These are phyloP conservation scores for Pecten maximus DNA, from an alignment of 2,888 invertebrate genomes.

Conservation along the genomic window DNA sequence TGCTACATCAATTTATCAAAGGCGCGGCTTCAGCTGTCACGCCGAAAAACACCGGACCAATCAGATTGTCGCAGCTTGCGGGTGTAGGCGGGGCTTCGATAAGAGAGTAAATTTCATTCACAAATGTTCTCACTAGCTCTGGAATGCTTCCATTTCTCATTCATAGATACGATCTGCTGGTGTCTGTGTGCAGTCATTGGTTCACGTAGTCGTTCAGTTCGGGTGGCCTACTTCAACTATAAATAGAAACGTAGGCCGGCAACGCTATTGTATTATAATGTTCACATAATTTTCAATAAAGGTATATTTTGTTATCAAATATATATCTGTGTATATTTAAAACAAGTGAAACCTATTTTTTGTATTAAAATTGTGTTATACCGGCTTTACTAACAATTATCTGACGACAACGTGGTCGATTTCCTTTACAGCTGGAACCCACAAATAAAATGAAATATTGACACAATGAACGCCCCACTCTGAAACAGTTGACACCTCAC, in stretches of 20 bases:
- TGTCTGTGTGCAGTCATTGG: constrained; percentile 38
- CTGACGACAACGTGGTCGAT: not conserved
- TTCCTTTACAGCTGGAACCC: not conserved
- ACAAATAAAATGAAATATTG: constrained; percentile 11
- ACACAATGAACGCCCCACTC: not conserved
- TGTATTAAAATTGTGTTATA: not conserved
- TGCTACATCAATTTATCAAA: not conserved
- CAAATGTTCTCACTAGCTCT: constrained; percentile 33
- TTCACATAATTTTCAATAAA: constrained; percentile 23
- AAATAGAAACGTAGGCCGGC: constrained; percentile 54
- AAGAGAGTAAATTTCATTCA: constrained; percentile 35
- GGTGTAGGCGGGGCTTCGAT: not conserved
- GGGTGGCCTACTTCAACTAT: constrained; percentile 52
- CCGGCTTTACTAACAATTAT: not conserved
- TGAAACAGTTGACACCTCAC: not conserved
- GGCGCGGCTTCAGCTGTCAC: constrained; percentile 16
- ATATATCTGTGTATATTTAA: not conserved
- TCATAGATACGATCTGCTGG: constrained; percentile 34
- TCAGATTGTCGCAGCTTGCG: not conserved
- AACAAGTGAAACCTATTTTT: not conserved
- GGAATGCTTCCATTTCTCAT: constrained; percentile 36
- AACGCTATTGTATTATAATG: constrained; percentile 42
- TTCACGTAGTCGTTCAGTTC: constrained; percentile 41
- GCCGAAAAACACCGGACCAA: not conserved
- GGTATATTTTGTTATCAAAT: constrained; percentile 31